Percentiles rank a stretch among this genome's conserved stretches.
Conservation (phyloP, 2,113 vertebrate genomes). For the Calypte anna region DNA sequence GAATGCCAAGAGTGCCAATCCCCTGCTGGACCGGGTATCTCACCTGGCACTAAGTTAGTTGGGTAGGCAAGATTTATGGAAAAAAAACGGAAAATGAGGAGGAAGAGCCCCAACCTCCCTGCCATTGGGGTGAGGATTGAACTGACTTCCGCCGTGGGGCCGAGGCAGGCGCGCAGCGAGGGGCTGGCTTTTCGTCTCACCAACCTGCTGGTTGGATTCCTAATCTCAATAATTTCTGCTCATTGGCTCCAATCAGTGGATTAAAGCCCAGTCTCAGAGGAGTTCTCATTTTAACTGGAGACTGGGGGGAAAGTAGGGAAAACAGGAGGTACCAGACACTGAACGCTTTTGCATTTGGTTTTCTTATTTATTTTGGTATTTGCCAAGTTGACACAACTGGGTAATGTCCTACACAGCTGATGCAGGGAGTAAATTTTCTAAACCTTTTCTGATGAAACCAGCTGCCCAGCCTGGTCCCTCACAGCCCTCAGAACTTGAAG, state of each 20-base stretch:
- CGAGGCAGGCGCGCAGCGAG: neutral
- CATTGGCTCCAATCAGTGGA: constrained; percentile 53
- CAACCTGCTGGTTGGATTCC: constrained; percentile 6
- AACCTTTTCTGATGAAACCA: neutral
- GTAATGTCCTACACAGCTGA: neutral
- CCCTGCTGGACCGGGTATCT: neutral
- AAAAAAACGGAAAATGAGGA: neutral
- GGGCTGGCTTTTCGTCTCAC: constrained; percentile 22
- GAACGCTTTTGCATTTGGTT: neutral
- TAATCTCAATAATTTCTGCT: constrained; percentile 52
- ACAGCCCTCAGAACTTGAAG: neutral
- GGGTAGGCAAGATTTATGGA: neutral
- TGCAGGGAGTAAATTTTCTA: neutral
- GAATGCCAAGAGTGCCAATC: no score
- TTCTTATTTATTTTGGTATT: constrained; percentile 52
- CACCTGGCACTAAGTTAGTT: rapidly evolving
- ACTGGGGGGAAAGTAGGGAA: neutral
- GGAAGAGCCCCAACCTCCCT: neutral
- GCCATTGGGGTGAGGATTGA: rapidly evolving
- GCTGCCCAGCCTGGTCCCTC: neutral
- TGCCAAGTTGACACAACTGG: constrained; percentile 22
- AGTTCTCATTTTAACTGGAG: constrained; percentile 37
- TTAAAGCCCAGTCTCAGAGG: constrained; percentile 31
- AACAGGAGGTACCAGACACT: constrained; percentile 39
- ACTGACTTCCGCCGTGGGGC: neutral